Percentiles rank a stretch among this genome's conserved stretches.
phyloP scores from a whole-genome alignment of 2,797 vertebrate genomes.

The Phataginus tricuspis region DNA sequence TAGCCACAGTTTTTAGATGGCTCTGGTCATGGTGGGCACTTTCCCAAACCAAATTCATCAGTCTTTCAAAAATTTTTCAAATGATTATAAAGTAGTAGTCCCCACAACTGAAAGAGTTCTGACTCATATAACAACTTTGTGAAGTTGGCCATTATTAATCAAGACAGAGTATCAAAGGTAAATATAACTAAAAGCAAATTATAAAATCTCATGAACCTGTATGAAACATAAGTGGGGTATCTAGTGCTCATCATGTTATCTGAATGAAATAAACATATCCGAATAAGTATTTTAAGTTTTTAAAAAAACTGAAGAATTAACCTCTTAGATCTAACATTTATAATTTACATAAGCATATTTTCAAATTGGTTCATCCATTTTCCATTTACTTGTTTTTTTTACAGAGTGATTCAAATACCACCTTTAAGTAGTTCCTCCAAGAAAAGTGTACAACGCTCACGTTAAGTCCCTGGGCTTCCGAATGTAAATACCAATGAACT shows the following conservation, averaged over 20 bases:
- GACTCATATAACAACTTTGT: not conserved
- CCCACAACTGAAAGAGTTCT: not conserved
- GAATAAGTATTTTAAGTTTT: no score
- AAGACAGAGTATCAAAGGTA: not conserved
- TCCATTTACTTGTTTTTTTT: conserved; percentile 15
- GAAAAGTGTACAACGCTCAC: not conserved
- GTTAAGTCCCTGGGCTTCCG: not conserved
- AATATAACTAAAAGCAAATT: not conserved
- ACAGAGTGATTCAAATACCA: not conserved
- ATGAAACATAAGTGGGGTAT: not conserved
- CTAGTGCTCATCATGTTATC: not conserved
- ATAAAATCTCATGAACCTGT: conserved; percentile 4
- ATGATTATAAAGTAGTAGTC: not conserved
- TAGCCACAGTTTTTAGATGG: not conserved
- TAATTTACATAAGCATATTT: conserved; percentile 25
- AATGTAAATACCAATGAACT: not conserved
- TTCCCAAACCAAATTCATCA: not conserved
- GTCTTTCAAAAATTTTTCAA: not conserved
- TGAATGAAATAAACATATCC: not conserved
- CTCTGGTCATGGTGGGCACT: not conserved
- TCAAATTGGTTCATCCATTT: not conserved
- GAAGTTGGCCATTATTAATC: not conserved
- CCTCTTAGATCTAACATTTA: conserved; percentile 3
- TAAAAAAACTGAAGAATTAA: not conserved
- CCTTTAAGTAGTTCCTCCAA: not conserved